Base-by-base conservation (phyloP, 1,140 invertebrate genomes). In the Calephelis virginiensis region DNA sequence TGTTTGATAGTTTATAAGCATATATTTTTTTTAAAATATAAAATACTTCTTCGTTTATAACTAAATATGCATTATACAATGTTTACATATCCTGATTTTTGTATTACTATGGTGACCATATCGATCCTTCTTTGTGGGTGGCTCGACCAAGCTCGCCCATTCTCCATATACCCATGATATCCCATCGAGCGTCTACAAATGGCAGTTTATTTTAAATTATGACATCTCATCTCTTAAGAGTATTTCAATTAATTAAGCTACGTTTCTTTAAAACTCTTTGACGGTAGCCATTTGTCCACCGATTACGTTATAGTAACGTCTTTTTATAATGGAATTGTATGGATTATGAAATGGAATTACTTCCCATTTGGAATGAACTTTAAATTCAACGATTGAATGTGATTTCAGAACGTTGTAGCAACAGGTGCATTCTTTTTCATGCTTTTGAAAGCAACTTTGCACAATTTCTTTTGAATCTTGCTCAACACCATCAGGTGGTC, bases 241-340 rank as follows among this genome's bases (percentile, higher is more conserved):
- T 78, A 83, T 85, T 81, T 63, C 70, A 86, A 89, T 86, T 85
- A 89, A 86, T 85, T 82, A 86, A 76, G 46, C 66, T 53, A 37
- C 61, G 50, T 46, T n/a, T 61, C 64, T 60, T 62, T 59, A 71
- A 72, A 48, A 50, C 62, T 63, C 60, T 72, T 71, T 78, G 76
- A 81, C 78, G 77, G 82, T 78, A 80, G 78, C 74, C 71, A 80
- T 85, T 82, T 81, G 68, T 80, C 67, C 66, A 72, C 68, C 53
- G 66, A 71, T 68, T 74, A 69, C 56, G 48, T 37, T 56, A 64
- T 65, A 70, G 64, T 48, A 66, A 60, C 28, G 47, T 67, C 12
- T 66, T 59, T 48, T 49, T 28, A 59, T 70, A 67, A 73, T 63
- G 49, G 71, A 61, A 69, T 56, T 61, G n/a, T 40, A 37, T 50